Percentiles rank a stretch among this genome's conserved stretches.
Conservation (phyloP, 2,113 vertebrate genomes). For the Chiloscyllium plagiosum region DNA sequence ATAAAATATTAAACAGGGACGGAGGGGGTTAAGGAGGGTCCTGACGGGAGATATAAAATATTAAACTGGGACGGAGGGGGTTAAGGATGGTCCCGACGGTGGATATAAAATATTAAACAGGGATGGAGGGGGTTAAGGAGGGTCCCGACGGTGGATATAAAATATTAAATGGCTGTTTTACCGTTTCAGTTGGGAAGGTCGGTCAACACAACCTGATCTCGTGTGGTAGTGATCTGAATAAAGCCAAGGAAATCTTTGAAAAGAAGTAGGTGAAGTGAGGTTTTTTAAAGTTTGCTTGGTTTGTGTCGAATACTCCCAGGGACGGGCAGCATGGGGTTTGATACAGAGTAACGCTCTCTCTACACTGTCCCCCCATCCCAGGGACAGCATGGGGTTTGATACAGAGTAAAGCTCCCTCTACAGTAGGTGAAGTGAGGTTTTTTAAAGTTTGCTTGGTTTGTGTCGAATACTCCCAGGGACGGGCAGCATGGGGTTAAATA, state of each 20-base stretch:
- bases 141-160: background rate
- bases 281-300: background rate
- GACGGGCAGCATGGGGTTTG: background rate
- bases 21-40: too few relatives aligned
- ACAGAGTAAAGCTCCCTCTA: too few relatives aligned
- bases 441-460: too few relatives aligned
- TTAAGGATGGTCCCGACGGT: background rate
- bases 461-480: too few relatives aligned
- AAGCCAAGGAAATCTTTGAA: conserved; percentile 75
- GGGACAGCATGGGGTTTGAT: too few relatives aligned
- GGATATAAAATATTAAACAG: background rate
- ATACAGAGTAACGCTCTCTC: background rate
- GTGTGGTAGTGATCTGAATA: conserved; percentile 63
- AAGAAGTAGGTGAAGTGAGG: conserved; percentile 64
- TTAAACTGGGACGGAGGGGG: background rate
- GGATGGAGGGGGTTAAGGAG: background rate
- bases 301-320: too few relatives aligned
- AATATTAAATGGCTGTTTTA: conserved; percentile 3
- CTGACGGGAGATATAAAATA: background rate
- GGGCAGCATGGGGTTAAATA: too few relatives aligned
- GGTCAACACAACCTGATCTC: conserved; percentile 66
- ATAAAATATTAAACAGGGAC: too few relatives aligned
- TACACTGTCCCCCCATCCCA: too few relatives aligned
- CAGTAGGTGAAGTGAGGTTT: too few relatives aligned
- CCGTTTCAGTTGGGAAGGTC: conserved; percentile 69